Evolutionary conservation across 2,888 invertebrate genomes (phyloP).

Genomic region (Drosophila setosimentum): DNA sequence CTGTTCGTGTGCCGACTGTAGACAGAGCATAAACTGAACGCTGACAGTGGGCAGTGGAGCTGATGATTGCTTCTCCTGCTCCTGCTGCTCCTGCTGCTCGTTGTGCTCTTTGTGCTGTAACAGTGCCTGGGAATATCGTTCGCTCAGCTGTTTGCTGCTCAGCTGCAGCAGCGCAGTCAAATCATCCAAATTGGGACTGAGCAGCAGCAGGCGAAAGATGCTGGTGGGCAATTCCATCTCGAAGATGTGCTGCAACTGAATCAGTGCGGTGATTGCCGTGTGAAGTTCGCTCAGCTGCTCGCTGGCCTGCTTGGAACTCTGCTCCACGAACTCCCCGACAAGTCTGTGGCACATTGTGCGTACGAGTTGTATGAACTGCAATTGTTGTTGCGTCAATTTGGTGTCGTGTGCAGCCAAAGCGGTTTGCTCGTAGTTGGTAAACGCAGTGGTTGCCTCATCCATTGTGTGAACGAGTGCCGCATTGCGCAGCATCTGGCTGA

Average conservation of each 20-base stretch:
- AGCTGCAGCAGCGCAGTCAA: constrained; percentile 40
- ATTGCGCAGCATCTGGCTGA: constrained; percentile 44
- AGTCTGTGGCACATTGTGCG: constrained; percentile 56
- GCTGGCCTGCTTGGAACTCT: constrained; percentile 21
- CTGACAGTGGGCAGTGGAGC: constrained; percentile 5
- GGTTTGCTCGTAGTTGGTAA: constrained; percentile 58
- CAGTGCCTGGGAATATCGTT: constrained; percentile 28
- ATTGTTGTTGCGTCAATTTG: constrained; percentile 62
- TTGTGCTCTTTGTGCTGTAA: not conserved
- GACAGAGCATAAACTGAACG: constrained; percentile 41
- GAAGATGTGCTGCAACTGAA: constrained; percentile 52
- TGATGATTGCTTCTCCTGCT: not conserved
- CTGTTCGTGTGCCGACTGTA: constrained; percentile 52
- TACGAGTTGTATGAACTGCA: constrained; percentile 68
- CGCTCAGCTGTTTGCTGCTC: constrained; percentile 18
- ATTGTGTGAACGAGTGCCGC: constrained; percentile 56
- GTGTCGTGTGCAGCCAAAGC: constrained; percentile 43
- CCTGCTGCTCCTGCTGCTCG: constrained; percentile 7
- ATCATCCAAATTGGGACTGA: constrained; percentile 43
- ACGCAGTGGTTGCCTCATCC: constrained; percentile 53
- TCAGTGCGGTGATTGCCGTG: constrained; percentile 31
- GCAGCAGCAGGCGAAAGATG: constrained; percentile 52
- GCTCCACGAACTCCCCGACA: constrained; percentile 5
- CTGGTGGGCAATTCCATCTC: constrained; percentile 49
- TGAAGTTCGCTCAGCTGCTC: constrained; percentile 46